Evolutionary conservation across 2,113 vertebrate species (phyloP).

Genomic region (Polypterus senegalus): DNA sequence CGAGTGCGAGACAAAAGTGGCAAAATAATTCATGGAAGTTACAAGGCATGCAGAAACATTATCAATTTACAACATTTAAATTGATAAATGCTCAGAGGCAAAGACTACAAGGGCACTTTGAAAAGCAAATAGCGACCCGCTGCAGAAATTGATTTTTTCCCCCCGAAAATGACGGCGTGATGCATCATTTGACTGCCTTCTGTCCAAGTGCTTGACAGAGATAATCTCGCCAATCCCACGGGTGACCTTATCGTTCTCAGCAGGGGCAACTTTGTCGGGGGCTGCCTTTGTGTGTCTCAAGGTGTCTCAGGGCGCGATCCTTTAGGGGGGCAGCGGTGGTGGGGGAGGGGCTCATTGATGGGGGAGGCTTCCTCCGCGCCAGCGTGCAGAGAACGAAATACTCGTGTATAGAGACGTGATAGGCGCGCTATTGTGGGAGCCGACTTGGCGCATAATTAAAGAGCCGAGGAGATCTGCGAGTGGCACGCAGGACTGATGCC

Average conservation of each 20-base stretch:
- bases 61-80: conserved; percentile 91
- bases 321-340: conserved; percentile 41
- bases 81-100: conserved; percentile 79
- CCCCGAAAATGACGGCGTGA: conserved; percentile 81
- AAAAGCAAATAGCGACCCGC: conserved; percentile 85
- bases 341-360: no score
- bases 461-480: no score
- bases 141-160: conserved; percentile 75
- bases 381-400: no score
- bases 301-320: conserved; percentile 66
- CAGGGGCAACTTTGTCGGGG: conserved; percentile 71
- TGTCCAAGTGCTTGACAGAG: conserved; percentile 90
- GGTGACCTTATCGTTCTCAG: conserved; percentile 82
- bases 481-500: no score
- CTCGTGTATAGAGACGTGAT: no score
- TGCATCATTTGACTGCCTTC: conserved; percentile 86
- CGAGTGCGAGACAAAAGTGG: conserved; percentile 53
- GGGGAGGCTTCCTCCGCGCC: no score
- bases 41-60: conserved; percentile 66
- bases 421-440: no score
- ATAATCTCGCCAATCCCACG: conserved; percentile 83
- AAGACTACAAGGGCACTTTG: conserved; percentile 90
- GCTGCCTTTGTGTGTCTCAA: conserved; percentile 79
- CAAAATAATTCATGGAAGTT: conserved; percentile 67
- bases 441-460: no score